Evolutionary conservation across 2,888 invertebrate genomes (phyloP), one percentile per base, ranked within the genome.

Genomic region (Papilio gigon): DNA sequence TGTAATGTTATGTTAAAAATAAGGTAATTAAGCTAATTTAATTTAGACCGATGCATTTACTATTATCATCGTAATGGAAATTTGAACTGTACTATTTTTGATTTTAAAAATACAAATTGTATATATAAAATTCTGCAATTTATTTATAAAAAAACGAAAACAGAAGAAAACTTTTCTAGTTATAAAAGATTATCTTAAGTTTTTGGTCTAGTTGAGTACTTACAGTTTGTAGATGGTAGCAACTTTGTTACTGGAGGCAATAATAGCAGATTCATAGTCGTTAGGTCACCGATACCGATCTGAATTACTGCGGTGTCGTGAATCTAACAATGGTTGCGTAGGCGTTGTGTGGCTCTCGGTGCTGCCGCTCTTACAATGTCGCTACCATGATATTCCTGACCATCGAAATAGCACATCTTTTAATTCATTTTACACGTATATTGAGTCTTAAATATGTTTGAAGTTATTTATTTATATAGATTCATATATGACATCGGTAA

Each of bases 271-370:
- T 68, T 68, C 47, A 68, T 68, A 37, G 68, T 64, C 68, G 58
- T 64, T 64, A 17, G 59, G 59, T 30, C 47, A 37, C 58, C 33
- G 68, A 68, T 64, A 64, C 59, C 47, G 4, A 68, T 68, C 68
- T 64, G 64, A 68, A 68, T 68, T 68, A 68, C 47, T 64, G 68
- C 68, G 68, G 63, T 63, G 68, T 68, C 68, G 67, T 67, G 67
- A 63, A 63, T 63, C 62, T 56, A 58, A 63, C 63, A 64, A 63
- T 64, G 63, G 63, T 59, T 37, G 27, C 25, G 37, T 47, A 68
- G 20, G 63, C 59, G 59, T 63, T 68, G 47, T 47, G 22, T 27
- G 44, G 42, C 53, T 44, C 60, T 30, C 27, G 17, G 42, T 22
- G 42, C 40, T 67, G 22, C 6, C 1, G 53, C 30, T 58, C 33